A percentile compares a stretch with the other conserved stretches of the same genome.
Conservation (phyloP, 2,113 vertebrate genomes). For the Oryzias curvinotus region DNA sequence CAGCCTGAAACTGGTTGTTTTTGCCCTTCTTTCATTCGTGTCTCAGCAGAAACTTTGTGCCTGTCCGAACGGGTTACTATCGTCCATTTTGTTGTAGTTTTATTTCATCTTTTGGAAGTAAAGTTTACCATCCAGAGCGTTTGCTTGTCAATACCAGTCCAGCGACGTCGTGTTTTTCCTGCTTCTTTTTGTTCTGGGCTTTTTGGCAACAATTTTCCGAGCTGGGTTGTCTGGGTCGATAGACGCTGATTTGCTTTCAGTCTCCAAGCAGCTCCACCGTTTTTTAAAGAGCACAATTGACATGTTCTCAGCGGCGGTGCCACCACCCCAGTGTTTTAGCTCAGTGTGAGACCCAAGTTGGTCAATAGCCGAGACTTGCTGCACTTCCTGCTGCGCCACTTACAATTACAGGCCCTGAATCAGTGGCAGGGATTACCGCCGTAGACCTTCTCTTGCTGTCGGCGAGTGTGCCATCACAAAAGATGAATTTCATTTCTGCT, state of each 20-base stretch:
- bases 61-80: constrained; percentile 9
- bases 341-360: constrained; percentile 44
- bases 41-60: constrained; percentile 1
- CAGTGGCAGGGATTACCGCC: constrained; percentile 49
- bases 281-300: constrained; percentile 78
- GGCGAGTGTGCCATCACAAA: constrained; percentile 41
- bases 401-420: constrained; percentile 63
- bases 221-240: constrained; percentile 68
- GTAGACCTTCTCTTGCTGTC: constrained; percentile 27
- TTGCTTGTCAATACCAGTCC: constrained; percentile 61
- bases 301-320: constrained; percentile 64
- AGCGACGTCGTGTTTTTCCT: constrained; percentile 58
- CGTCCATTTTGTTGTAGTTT: constrained; percentile 24
- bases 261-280: constrained; percentile 59
- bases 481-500: constrained; percentile 56
- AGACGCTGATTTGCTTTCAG: constrained; percentile 72
- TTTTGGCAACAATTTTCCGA: constrained; percentile 65
- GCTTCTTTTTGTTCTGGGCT: constrained; percentile 55
- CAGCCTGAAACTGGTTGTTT: too few species aligned
- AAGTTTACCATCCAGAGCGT: constrained; percentile 33
- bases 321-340: constrained; percentile 64
- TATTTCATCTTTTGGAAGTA: constrained; percentile 40
- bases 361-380: constrained; percentile 66
- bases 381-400: constrained; percentile 64
- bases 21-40: too few species aligned